phyloP scores from a whole-genome alignment of 2,113 vertebrate genomes.

The Hypanus sabinus region DNA sequence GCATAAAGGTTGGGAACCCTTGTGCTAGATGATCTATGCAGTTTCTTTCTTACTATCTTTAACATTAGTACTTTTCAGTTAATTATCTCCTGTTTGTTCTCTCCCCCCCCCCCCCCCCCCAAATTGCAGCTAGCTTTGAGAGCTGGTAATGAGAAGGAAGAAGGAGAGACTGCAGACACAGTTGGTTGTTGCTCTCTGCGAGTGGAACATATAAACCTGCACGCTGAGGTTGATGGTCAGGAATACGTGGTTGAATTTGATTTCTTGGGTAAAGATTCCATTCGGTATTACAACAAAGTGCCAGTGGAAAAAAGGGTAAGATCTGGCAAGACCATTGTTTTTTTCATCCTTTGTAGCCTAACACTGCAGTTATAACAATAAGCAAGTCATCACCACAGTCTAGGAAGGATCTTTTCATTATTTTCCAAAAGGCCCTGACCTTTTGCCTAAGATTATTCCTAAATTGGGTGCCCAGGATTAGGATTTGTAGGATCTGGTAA shows the following conservation, averaged over 20 bases:
- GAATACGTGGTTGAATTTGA: conserved; percentile 94
- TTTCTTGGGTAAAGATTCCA: conserved; percentile 93
- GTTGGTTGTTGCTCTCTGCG: conserved; percentile 91
- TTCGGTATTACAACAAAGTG: conserved; percentile 96
- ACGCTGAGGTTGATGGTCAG: conserved; percentile 81
- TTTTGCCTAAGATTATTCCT: neutral
- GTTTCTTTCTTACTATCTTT: neutral
- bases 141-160: conserved; percentile 94
- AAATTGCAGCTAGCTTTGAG: conserved; percentile 79
- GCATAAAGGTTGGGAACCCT: too few species aligned
- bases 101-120: conserved; percentile 40
- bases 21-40: neutral
- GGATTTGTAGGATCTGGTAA: neutral
- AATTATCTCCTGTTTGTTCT: conserved; percentile 3
- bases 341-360: neutral
- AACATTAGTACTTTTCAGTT: neutral
- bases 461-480: neutral
- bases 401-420: neutral
- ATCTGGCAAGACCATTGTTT: neutral
- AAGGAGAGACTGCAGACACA: conserved; percentile 91
- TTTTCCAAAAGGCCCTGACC: too few species aligned
- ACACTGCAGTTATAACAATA: neutral
- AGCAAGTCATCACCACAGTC: neutral
- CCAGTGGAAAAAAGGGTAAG: conserved; percentile 94
- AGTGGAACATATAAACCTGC: conserved; percentile 87